Evolutionary conservation across 2,888 invertebrate species (phyloP).

Genomic region (Drymonia ruficornis): DNA sequence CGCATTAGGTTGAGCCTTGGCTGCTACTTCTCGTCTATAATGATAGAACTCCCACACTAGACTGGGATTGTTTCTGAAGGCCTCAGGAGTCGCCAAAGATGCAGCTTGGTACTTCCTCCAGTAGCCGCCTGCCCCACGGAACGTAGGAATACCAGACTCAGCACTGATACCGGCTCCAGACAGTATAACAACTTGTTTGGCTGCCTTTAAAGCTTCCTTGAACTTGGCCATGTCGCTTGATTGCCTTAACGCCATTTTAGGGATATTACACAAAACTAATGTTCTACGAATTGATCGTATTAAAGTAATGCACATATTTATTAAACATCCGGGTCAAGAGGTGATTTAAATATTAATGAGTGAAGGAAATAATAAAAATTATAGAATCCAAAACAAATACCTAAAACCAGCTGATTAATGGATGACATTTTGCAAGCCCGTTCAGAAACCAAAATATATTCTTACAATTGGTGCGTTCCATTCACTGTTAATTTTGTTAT

Average conservation of each 20-base stretch:
- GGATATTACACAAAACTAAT: slow-evolving; percentile 17
- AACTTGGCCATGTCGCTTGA: slow-evolving; percentile 80
- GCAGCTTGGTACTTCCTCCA: slow-evolving; percentile 92
- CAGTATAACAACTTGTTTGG: slow-evolving; percentile 88
- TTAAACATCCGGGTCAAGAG: background rate
- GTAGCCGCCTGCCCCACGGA: slow-evolving; percentile 91
- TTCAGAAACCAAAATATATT: no score
- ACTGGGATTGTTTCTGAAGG: slow-evolving; percentile 89
- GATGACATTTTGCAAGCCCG: no score
- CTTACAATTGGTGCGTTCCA: no score
- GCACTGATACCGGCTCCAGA: slow-evolving; percentile 93
- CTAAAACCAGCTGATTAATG: no score
- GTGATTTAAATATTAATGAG: no score
- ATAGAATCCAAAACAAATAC: no score
- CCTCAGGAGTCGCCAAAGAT: slow-evolving; percentile 88
- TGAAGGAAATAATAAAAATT: no score
- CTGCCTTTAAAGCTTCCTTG: slow-evolving; percentile 81
- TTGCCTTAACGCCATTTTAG: slow-evolving; percentile 40
- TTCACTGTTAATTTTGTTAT: no score
- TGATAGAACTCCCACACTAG: slow-evolving; percentile 97
- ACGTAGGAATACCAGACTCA: slow-evolving; percentile 95
- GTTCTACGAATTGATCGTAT: slow-evolving; percentile 25
- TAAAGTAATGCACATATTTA: slow-evolving; percentile 33
- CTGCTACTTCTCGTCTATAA: slow-evolving; percentile 91
- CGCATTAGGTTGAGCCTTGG: slow-evolving; percentile 88